Percentiles rank a stretch among this genome's conserved stretches.
These are phyloP conservation scores for Ecdyonurus torrentis DNA, from an alignment of 2,888 invertebrate genomes.

Conservation along the genomic window DNA sequence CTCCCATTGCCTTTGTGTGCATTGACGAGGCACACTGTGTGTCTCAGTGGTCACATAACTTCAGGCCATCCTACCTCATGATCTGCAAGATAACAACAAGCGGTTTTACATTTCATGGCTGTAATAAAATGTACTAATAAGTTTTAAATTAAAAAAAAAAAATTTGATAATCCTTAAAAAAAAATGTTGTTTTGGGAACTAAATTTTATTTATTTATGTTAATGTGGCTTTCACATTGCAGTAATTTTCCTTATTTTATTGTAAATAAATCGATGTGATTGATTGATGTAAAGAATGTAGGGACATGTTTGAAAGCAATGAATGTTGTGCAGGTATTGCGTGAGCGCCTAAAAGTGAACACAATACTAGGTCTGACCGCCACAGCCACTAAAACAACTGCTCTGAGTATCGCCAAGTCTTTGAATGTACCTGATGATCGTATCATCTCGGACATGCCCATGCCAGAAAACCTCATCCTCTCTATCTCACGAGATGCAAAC, in stretches of 20 bases:
- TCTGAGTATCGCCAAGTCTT: slow-evolving; percentile 49
- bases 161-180: too few relatives aligned
- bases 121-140: too few relatives aligned
- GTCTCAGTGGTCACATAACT: slow-evolving; percentile 98
- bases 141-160: too few relatives aligned
- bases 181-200: too few relatives aligned
- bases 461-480: slow-evolving; percentile 66
- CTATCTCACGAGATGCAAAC: slow-evolving; percentile 63
- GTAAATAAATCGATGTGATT: background rate
- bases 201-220: too few relatives aligned
- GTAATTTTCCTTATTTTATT: too few relatives aligned
- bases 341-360: slow-evolving; percentile 69
- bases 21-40: slow-evolving; percentile 98
- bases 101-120: too few relatives aligned
- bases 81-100: slow-evolving; percentile 60
- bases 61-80: slow-evolving; percentile 78
- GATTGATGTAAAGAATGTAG: slow-evolving; percentile 2
- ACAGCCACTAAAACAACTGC: slow-evolving; percentile 76
- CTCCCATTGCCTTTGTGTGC: slow-evolving; percentile 87
- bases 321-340: slow-evolving; percentile 39
- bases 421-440: slow-evolving; percentile 52
- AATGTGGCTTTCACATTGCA: too few relatives aligned
- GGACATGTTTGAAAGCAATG: background rate
- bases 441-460: slow-evolving; percentile 61
- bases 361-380: slow-evolving; percentile 87